Base-by-base conservation (phyloP, 2,888 invertebrate genomes). In the Hartigia nigra region DNA sequence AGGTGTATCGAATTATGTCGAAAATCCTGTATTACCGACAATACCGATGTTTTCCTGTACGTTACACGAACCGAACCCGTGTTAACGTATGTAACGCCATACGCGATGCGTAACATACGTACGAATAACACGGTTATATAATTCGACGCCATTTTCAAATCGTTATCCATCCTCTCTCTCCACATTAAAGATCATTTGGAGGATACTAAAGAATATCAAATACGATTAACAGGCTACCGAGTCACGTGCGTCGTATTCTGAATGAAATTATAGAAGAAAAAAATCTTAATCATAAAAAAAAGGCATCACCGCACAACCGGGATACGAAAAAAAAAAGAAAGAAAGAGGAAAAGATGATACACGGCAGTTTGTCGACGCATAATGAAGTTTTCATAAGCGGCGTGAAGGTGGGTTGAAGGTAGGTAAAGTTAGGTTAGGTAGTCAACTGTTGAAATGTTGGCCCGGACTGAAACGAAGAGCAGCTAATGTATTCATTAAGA, bases 401-500 rank as follows among this genome's bases (percentile, higher is more conserved):
- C 37, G 72, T 14, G 72, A 35, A 70, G 76, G 78, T 78, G 76
- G 72, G 76, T 23, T 75, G 78, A 78, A 76, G 75, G 36, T 37
- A 14, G 77, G 77, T 77, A 70, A 75, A 70, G 69, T 69, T 74
- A 74, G 74, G 77, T 69, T 74, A 69, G 75, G 77, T 74, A 74
- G 78, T 75, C 76, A 55, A 37, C 70, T 12, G 78, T 70, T 78
- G 75, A 75, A 75, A 76, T 75, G 76, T 76, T 78, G 78, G 75
- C 75, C 70, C 76, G 31, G 55, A 39, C 72, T 75, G 70, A 78
- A 78, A 75, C 78, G 78, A 78, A 78, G 70, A 76, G 75, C 72
- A 72, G 78, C 75, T 78, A 78, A 78, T 78, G 78, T 78, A 78
- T 78, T 78, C 78, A 78, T 78, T 76, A 78, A 78, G 75, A 76